Evolutionary conservation across 1,140 invertebrate genomes (phyloP), one percentile per base, ranked within the genome.

Genomic region (Bursaphelenchus mucronatus): DNA sequence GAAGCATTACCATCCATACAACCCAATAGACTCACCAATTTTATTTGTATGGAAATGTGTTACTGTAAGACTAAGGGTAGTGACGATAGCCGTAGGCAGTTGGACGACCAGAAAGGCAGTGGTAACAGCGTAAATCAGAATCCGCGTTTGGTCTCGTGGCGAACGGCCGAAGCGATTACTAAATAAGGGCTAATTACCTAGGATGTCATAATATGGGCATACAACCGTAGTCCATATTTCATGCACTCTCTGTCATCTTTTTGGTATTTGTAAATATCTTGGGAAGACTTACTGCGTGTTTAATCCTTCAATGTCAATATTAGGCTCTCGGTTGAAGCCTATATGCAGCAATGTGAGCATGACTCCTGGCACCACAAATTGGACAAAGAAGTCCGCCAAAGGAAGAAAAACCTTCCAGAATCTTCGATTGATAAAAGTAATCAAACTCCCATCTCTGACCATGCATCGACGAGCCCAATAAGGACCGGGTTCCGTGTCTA

Each of bases 111-210:
- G 63, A 70, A 79, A 79, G 19, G 74, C 70, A 10, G 78, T 70
- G 11, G 76, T 82, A 13, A 79, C 78, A 10, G 79, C 78, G 55
- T 82, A 82, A 56, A 79, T 79, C 8, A 79, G 65, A 49, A 79
- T 81, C 21, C 70, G 56, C 11, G 76, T 77, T 55, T 79, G 69
- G 57, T 79, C 76, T 19, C 78, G 66, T 11, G 76, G 76, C 2
- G 76, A 80, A 45, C 76, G 55, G 49, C 76, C 76, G 64, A 79
- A 79, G 40, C 76, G 66, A 67, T 79, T 80, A 51, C 77, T 79
- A 61, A 61, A 76, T 39, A 64, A 47, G 68, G 19, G 17, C 0
- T 45, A 30, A n/a, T 41, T 65, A 19, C 17, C 64, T 9, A 41
- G 40, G 49, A 70, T 6, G 1, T 30, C 30, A 30, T 30, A 30